Conservation (phyloP, 2,797 vertebrate species). For the Paedocypris micromegethes region DNA sequence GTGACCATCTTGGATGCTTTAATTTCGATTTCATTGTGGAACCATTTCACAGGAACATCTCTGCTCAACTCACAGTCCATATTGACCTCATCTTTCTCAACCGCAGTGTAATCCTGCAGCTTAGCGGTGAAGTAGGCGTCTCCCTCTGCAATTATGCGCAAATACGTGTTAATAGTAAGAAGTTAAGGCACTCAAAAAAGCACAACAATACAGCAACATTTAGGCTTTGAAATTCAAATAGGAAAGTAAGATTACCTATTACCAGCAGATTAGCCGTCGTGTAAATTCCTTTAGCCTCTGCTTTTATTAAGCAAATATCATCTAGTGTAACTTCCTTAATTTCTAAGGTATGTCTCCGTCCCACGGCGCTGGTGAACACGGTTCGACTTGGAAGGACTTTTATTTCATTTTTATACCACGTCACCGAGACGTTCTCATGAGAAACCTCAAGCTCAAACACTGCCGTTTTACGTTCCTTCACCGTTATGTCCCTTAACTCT, state of each 20-base stretch:
- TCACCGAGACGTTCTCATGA: slow-evolving; percentile 83
- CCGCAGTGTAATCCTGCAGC: slow-evolving; percentile 88
- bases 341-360: slow-evolving; percentile 84
- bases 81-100: slow-evolving; percentile 87
- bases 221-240: not conserved
- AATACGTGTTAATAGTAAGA: too few relatives aligned
- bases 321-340: slow-evolving; percentile 86
- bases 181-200: too few relatives aligned
- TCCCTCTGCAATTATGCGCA: slow-evolving; percentile 90
- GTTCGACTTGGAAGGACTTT: slow-evolving; percentile 90
- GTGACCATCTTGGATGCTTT: slow-evolving; percentile 79
- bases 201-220: too few relatives aligned
- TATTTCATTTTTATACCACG: slow-evolving; percentile 93
- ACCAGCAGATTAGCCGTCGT: slow-evolving; percentile 85
- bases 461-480: slow-evolving; percentile 86
- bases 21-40: slow-evolving; percentile 85
- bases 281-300: slow-evolving; percentile 81
- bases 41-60: slow-evolving; percentile 95
- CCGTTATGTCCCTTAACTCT: slow-evolving; percentile 83
- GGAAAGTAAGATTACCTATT: slow-evolving; percentile 74
- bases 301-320: slow-evolving; percentile 94
- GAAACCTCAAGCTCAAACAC: slow-evolving; percentile 88
- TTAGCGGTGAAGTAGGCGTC: slow-evolving; percentile 91
- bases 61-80: slow-evolving; percentile 93
- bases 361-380: slow-evolving; percentile 80